A percentile compares a stretch with the other conserved stretches of the same genome.
Evolutionary conservation across 2,888 invertebrate species (phyloP).

Genomic region (Campaea margaritaria): DNA sequence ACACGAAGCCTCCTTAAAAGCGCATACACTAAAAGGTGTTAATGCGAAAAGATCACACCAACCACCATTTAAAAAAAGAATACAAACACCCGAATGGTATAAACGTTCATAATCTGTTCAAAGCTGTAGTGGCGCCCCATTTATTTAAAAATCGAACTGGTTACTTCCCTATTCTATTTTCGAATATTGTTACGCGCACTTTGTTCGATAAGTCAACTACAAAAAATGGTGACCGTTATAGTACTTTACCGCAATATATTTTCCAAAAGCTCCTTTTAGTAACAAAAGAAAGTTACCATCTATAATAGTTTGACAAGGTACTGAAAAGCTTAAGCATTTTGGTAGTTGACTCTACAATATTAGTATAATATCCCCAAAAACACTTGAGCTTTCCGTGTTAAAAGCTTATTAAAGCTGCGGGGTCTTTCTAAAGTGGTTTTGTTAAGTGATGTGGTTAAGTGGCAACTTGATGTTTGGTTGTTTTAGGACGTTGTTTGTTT

Average conservation of each 20-base stretch:
- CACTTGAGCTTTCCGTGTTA: conserved; percentile 40
- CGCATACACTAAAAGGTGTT: conserved; percentile 81
- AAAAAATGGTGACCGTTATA: not conserved
- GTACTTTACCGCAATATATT: conserved; percentile 3
- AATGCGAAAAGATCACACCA: conserved; percentile 77
- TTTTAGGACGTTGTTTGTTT: conserved; percentile 79
- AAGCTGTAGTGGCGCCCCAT: conserved; percentile 70
- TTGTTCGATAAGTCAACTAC: conserved; percentile 64
- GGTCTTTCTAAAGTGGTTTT: conserved; percentile 66
- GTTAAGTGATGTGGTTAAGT: conserved; percentile 80
- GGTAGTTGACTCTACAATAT: conserved; percentile 42
- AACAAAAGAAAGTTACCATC: conserved; percentile 53
- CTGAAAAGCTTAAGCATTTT: conserved; percentile 9
- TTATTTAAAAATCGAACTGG: conserved; percentile 70
- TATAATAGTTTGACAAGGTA: conserved; percentile 54
- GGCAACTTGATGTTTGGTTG: conserved; percentile 79
- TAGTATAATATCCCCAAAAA: conserved; percentile 58
- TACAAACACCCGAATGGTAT: conserved; percentile 70
- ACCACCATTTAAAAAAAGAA: conserved; percentile 71
- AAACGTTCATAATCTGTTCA: conserved; percentile 77
- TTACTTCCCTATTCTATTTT: conserved; percentile 68
- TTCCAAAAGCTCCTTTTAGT: not conserved
- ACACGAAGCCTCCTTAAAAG: conserved; percentile 73
- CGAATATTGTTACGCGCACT: conserved; percentile 72
- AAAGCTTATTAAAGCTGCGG: conserved; percentile 44